Evolutionary conservation across 2,113 vertebrate genomes (phyloP).

Genomic region (Naja naja): DNA sequence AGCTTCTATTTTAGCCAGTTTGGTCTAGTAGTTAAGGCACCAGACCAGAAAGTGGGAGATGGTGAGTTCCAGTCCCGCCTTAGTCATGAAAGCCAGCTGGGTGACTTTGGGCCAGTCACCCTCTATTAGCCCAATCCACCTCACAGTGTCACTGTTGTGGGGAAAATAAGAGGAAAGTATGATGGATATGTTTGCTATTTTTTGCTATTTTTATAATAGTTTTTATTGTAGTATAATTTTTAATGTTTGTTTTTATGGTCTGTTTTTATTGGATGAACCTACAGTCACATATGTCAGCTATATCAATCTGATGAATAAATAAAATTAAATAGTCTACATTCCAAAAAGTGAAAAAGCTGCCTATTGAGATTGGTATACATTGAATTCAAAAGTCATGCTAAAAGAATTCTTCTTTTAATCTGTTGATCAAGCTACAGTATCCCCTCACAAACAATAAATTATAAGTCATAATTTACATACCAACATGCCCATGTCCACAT

Average conservation of each 20-base stretch:
- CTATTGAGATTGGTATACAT: neutral
- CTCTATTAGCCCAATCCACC: too few relatives aligned
- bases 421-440: neutral
- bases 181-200: too few relatives aligned
- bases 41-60: too few relatives aligned
- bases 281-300: neutral
- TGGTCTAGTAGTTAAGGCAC: too few relatives aligned
- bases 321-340: neutral
- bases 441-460: neutral
- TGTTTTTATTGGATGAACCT: neutral
- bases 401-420: neutral
- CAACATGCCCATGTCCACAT: neutral
- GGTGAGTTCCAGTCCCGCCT: too few relatives aligned
- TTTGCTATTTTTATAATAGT: neutral
- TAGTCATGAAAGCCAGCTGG: too few relatives aligned
- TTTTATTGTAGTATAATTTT: neutral
- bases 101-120: too few relatives aligned
- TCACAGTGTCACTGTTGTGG: too few relatives aligned
- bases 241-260: neutral
- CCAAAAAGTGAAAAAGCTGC: neutral
- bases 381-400: neutral
- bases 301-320: neutral
- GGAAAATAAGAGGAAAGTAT: too few relatives aligned
- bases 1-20: neutral
- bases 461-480: neutral